Evolutionary conservation across 2,113 vertebrate genomes (phyloP).

Genomic region (Percina caprodes): DNA sequence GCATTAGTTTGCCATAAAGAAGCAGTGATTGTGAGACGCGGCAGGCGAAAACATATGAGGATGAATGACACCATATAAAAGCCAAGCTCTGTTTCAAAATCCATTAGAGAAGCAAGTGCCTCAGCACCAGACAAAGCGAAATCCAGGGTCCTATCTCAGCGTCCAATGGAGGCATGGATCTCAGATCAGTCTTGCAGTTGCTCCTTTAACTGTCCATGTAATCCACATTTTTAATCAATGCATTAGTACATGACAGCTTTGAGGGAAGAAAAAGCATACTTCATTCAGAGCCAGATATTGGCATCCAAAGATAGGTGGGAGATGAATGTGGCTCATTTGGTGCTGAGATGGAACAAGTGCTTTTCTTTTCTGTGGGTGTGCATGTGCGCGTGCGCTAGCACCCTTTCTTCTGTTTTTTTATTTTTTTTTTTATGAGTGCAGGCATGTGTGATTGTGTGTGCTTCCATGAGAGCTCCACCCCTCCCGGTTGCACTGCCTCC

Average conservation of each 20-base stretch:
- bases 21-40: constrained; percentile 74
- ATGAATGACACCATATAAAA: constrained; percentile 81
- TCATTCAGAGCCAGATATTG: constrained; percentile 60
- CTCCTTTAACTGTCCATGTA: constrained; percentile 69
- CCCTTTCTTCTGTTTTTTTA: constrained; percentile 40
- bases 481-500: constrained; percentile 59
- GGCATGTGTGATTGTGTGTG: constrained; percentile 16
- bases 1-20: constrained; percentile 81
- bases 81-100: constrained; percentile 77
- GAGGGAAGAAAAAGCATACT: constrained; percentile 59
- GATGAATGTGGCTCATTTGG: constrained; percentile 71
- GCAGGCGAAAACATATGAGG: constrained; percentile 78
- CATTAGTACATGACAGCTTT: constrained; percentile 63
- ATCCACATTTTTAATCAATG: constrained; percentile 75
- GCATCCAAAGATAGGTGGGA: constrained; percentile 66
- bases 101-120: constrained; percentile 70
- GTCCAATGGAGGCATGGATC: constrained; percentile 51
- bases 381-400: neutral
- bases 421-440: too few relatives aligned
- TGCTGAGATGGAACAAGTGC: constrained; percentile 51
- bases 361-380: neutral
- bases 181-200: constrained; percentile 48
- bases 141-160: constrained; percentile 23
- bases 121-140: constrained; percentile 37
- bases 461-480: constrained; percentile 28